A percentile compares a stretch with the other conserved stretches of the same genome.
phyloP scores from a whole-genome alignment of 2,888 invertebrate genomes.

The Scelioninae gen. 2 region DNA sequence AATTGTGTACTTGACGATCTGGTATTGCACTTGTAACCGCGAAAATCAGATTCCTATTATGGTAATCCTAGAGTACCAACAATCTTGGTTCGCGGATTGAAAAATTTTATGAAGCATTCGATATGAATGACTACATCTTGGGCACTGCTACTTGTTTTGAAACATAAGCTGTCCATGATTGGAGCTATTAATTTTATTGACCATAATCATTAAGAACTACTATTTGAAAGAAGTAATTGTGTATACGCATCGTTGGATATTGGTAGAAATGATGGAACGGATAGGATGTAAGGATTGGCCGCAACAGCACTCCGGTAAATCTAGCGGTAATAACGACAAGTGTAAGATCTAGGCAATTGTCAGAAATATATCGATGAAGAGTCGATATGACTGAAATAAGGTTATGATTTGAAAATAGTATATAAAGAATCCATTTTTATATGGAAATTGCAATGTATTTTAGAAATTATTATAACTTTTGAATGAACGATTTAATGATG shows the following conservation, averaged over 20 bases:
- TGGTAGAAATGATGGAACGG: conserved; percentile 59
- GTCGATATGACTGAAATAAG: conserved; percentile 15
- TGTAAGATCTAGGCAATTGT: conserved; percentile 40
- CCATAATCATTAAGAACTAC: conserved; percentile 67
- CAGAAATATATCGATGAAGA: conserved; percentile 41
- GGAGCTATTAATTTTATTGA: conserved; percentile 67
- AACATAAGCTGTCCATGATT: conserved; percentile 62
- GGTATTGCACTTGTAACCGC: too few relatives aligned
- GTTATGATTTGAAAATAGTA: too few relatives aligned
- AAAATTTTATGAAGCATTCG: not conserved
- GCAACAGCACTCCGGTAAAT: conserved; percentile 55
- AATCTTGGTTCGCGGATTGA: too few relatives aligned
- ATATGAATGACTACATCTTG: conserved; percentile 18
- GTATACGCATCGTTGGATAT: conserved; percentile 50
- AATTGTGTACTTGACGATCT: too few relatives aligned
- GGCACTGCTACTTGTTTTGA: conserved; percentile 39
- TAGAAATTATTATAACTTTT: too few relatives aligned
- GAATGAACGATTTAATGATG: too few relatives aligned
- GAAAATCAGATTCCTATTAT: too few relatives aligned
- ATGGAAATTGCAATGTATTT: too few relatives aligned
- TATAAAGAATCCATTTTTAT: too few relatives aligned
- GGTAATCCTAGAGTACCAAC: too few relatives aligned
- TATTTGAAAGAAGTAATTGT: conserved; percentile 59
- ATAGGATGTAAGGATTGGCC: conserved; percentile 60
- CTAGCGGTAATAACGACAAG: too few relatives aligned